These are phyloP conservation scores for Formica selysi DNA, from an alignment of 1,140 invertebrate species.

Conservation along the genomic window DNA sequence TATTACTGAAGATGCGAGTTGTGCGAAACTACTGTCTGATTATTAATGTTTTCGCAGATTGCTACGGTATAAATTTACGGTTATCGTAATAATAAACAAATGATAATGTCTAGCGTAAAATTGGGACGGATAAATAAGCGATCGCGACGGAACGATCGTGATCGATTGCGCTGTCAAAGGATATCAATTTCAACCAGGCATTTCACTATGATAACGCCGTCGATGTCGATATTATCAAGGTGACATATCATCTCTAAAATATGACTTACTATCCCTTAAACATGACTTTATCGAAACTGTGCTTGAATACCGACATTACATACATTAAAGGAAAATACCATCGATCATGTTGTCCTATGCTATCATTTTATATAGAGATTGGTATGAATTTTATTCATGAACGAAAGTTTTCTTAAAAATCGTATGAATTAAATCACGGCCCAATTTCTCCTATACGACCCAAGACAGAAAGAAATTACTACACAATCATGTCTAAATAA, in stretches of 20 bases:
- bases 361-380: background rate
- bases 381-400: background rate
- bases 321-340: background rate
- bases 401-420: no score
- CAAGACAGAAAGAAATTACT: background rate
- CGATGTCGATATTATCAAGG: constrained; percentile 1
- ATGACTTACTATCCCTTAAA: background rate
- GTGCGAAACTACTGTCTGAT: background rate
- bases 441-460: background rate
- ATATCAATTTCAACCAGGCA: constrained; percentile 2
- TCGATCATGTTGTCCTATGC: no score
- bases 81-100: background rate
- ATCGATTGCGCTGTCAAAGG: constrained; percentile 31
- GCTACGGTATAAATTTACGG: no score
- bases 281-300: background rate
- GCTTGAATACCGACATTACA: background rate
- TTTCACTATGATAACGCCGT: constrained; percentile 1
- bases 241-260: background rate
- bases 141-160: constrained; percentile 4
- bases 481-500: background rate
- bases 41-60: background rate
- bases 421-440: background rate
- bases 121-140: background rate
- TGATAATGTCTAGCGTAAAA: no score
- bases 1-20: background rate